A percentile compares a stretch with the other conserved stretches of the same genome.
phyloP scores from a whole-genome alignment of 2,797 vertebrate species.

The Epinephelus awoara region DNA sequence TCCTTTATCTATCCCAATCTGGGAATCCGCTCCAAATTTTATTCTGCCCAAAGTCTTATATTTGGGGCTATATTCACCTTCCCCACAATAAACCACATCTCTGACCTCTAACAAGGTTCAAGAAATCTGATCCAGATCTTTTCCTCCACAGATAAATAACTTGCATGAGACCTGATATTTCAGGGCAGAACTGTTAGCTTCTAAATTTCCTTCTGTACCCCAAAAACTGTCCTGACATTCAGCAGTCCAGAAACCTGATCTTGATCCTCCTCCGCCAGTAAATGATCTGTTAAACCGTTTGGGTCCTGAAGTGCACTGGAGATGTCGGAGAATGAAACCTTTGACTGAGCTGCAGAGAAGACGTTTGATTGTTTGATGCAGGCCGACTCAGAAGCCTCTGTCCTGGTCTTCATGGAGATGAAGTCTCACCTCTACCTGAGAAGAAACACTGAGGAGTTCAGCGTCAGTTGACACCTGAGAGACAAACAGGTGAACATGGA shows the following conservation, averaged over 20 bases:
- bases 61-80: too few relatives aligned
- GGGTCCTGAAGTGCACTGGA: slow-evolving; percentile 27
- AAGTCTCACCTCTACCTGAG: slow-evolving; percentile 8
- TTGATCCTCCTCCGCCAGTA: background rate
- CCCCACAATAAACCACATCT: too few relatives aligned
- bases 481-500: slow-evolving; percentile 9
- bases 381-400: background rate
- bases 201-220: background rate
- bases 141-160: background rate
- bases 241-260: background rate
- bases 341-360: background rate
- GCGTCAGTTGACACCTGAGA: slow-evolving; percentile 1
- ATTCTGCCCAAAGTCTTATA: too few relatives aligned
- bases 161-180: background rate
- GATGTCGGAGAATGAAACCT: background rate
- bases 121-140: background rate
- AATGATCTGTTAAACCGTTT: background rate
- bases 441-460: background rate
- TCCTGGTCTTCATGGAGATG: background rate
- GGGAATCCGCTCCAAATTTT: background rate
- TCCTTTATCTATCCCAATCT: too few relatives aligned
- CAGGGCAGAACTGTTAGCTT: background rate
- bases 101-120: background rate
- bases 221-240: background rate
- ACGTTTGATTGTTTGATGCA: background rate